A percentile compares a stretch with the other conserved stretches of the same genome.
These are phyloP conservation scores for Orientallactaga bullata DNA, from an alignment of 2,113 vertebrate genomes.

Conservation along the genomic window DNA sequence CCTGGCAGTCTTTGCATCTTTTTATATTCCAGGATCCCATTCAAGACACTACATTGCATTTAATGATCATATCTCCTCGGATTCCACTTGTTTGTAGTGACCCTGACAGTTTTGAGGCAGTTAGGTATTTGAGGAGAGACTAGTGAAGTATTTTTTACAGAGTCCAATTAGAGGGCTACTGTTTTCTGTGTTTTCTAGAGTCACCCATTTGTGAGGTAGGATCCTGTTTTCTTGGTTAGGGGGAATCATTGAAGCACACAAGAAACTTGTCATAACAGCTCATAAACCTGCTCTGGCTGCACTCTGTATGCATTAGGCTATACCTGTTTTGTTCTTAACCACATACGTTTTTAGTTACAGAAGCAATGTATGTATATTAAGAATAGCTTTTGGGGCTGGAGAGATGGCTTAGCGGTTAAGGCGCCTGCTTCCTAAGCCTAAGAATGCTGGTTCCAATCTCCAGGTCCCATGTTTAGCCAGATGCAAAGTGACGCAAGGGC, in stretches of 20 bases:
- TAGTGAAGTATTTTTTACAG: background rate
- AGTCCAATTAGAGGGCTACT: background rate
- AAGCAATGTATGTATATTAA: slow-evolving; percentile 7
- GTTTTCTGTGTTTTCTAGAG: slow-evolving; percentile 13
- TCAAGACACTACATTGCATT: background rate
- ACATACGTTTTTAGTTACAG: slow-evolving; percentile 31
- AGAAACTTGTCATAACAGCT: background rate
- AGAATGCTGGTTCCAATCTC: too few species aligned
- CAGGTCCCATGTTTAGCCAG: too few species aligned
- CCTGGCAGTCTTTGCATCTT: too few species aligned
- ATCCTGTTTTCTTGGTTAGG: background rate
- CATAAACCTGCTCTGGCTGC: slow-evolving; percentile 41
- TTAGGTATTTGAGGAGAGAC: slow-evolving; percentile 9
- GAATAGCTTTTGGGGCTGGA: too few species aligned
- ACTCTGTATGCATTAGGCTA: background rate
- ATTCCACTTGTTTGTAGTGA: background rate
- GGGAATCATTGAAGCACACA: background rate
- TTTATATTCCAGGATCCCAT: slow-evolving; percentile 1
- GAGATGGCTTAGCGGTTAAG: too few species aligned
- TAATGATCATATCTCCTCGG: background rate
- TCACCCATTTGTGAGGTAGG: background rate
- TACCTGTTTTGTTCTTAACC: background rate
- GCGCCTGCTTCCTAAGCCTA: too few species aligned
- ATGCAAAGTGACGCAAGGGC: too few species aligned
- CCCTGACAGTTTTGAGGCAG: slow-evolving; percentile 4